Evolutionary conservation across 2,888 invertebrate species (phyloP), one percentile per base, ranked within the genome.

Genomic region (Acronicta aceris): DNA sequence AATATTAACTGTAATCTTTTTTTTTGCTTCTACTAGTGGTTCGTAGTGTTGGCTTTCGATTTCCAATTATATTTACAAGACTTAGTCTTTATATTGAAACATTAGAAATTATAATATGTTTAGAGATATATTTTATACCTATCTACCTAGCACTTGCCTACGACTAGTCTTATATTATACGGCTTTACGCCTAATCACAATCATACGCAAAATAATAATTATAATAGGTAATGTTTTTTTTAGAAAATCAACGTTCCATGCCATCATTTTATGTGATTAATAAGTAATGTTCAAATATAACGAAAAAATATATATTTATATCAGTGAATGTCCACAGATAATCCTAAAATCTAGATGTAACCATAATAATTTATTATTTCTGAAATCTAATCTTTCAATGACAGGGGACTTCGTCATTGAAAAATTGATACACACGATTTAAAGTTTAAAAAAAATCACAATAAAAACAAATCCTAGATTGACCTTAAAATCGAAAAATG

Each of bases 121-220:
- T 21, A 21, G 21, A 4, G 4, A 21, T 21, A 21, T 21, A 21
- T 21, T 21, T 21, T 3, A 21, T 21, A 8, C 30, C 30, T 30
- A 30, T 8, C 0, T 30, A 30, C 33, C 33, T 33, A 33, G 12
- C 12, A 38, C 2, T n/a, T 8, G 1, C n/a, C 38, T 38, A 41
- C 8, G 0, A 17, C 16, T 46, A 17, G 30, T 9, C 17, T 16
- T 38, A 47, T 53, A 49, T 5, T n/a, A n/a, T 63, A 63, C 7
- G 54, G 38, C 48, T 17, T 16, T 33, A 40, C 27, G 49, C 49
- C 69, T 25, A 40, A 71, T 71, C 59, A 65, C 71, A 58, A 58
- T 50, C 8, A 51, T 51, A 59, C 46, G 3, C 51, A 51, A 38
- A 63, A 43, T 21, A 13, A 25, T 17, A 33, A 3, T 12, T 41